phyloP scores from a whole-genome alignment of 2,113 vertebrate genomes.

The Porphyrio hochstetteri region DNA sequence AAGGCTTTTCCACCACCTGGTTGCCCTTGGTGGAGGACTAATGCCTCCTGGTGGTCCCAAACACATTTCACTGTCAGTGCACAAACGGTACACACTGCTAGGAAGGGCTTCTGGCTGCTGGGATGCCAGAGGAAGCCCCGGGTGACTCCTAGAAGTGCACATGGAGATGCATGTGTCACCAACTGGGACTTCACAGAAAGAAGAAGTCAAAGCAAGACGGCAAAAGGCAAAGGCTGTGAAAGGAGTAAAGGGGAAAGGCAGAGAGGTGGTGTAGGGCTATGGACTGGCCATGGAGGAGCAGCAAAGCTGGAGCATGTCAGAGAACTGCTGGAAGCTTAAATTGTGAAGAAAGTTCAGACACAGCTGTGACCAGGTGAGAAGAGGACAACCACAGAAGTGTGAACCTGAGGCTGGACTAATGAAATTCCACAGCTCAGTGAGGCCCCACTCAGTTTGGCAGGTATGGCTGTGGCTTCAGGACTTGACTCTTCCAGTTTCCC shows the following conservation, averaged over 20 bases:
- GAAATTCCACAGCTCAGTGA: background rate
- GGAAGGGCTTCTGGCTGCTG: background rate
- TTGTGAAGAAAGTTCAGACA: background rate
- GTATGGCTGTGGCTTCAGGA: background rate
- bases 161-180: background rate
- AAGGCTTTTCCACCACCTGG: background rate
- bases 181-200: background rate
- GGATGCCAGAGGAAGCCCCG: background rate
- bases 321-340: background rate
- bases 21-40: background rate
- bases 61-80: background rate
- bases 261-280: background rate
- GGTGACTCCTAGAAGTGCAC: background rate
- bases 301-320: background rate
- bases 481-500: background rate
- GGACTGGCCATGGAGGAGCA: background rate
- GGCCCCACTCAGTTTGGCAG: background rate
- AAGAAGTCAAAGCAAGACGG: background rate
- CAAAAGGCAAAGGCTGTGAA: background rate
- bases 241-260: background rate
- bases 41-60: slow-evolving; percentile 55
- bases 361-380: background rate
- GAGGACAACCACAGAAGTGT: background rate
- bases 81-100: background rate
- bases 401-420: background rate